Conservation (phyloP, 2,888 invertebrate species). For the Thyatira batis region DNA sequence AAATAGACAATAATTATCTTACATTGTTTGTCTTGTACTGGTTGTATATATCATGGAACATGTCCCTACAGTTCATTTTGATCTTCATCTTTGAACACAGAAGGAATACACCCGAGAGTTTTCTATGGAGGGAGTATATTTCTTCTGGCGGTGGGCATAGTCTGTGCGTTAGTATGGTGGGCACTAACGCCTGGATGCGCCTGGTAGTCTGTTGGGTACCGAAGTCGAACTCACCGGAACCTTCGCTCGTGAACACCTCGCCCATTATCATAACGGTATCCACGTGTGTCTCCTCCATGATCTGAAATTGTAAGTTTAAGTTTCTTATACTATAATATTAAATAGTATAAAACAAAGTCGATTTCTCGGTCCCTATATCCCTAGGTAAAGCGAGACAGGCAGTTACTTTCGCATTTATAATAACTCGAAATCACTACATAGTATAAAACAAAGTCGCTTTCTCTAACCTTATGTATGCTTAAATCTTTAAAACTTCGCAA, state of each 20-base stretch:
- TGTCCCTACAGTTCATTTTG: conserved; percentile 89
- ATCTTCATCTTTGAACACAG: conserved; percentile 94
- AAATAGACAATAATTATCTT: conserved; percentile 20
- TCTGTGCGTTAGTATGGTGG: conserved; percentile 96
- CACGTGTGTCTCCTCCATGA: conserved; percentile 97
- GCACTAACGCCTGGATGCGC: conserved; percentile 91
- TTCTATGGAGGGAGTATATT: conserved; percentile 98
- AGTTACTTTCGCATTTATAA: no score
- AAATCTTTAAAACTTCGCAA: neutral
- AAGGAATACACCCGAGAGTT: conserved; percentile 97
- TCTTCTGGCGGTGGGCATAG: conserved; percentile 99
- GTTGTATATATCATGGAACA: conserved; percentile 90
- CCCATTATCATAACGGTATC: conserved; percentile 98
- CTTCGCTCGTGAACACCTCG: conserved; percentile 91
- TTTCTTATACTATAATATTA: no score
- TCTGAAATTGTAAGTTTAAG: conserved; percentile 36
- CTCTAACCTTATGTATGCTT: neutral
- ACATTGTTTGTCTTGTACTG: conserved; percentile 78
- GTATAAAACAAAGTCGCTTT: no score
- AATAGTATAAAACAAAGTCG: no score
- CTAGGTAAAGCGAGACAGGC: no score
- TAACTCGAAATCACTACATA: no score
- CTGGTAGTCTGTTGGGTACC: conserved; percentile 91
- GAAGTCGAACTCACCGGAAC: conserved; percentile 92
- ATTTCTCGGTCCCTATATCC: no score